Conservation (phyloP, 2,888 invertebrate species). For the Rhorus exstirpatorius region DNA sequence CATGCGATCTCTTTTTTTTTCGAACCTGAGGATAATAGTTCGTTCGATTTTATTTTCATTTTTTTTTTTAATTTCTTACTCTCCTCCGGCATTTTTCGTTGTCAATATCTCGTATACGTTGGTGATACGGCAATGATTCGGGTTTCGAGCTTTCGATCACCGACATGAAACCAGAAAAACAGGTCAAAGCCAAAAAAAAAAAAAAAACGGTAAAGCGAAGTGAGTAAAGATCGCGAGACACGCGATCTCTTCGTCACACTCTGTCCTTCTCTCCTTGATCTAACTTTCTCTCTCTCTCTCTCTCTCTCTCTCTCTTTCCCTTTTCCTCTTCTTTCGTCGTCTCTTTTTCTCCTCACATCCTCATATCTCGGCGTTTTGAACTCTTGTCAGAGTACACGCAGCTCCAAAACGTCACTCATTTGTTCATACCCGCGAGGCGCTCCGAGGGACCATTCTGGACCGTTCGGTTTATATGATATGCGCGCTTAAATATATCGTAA, state of each 20-base stretch:
- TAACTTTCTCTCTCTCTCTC: not conserved
- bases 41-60: conserved; percentile 8
- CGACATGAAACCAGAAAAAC: conserved; percentile 25
- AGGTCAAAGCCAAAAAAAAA: not conserved
- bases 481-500: not conserved
- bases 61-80: conserved; percentile 11
- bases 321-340: conserved; percentile 6
- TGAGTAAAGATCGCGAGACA: conserved; percentile 43
- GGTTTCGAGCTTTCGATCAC: conserved; percentile 20
- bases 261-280: not conserved
- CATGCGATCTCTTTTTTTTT: conserved; percentile 55
- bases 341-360: conserved; percentile 8
- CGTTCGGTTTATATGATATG: not conserved
- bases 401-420: conserved; percentile 13
- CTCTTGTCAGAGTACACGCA: conserved; percentile 13
- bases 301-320: not conserved
- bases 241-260: conserved; percentile 31
- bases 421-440: not conserved
- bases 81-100: conserved; percentile 10
- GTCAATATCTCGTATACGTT: conserved; percentile 5
- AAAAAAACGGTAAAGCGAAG: not conserved
- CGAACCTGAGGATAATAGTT: conserved; percentile 7
- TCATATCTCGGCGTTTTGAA: conserved; percentile 35
- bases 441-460: not conserved
- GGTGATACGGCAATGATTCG: not conserved